These are phyloP conservation scores for Leptestheria dahalacensis DNA, from an alignment of 1,140 invertebrate species.

Conservation along the genomic window DNA sequence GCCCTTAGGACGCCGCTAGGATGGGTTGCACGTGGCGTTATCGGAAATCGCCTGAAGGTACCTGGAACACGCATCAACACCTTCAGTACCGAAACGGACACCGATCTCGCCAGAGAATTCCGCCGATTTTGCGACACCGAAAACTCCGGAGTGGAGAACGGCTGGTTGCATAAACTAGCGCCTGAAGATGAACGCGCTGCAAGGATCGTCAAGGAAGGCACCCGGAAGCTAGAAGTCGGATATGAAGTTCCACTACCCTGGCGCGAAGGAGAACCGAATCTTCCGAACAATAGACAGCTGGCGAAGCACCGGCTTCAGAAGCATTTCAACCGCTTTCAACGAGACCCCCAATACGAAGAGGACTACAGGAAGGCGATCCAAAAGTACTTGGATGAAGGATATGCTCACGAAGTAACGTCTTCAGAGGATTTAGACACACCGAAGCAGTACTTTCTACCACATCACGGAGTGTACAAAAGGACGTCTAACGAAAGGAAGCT, in stretches of 20 bases:
- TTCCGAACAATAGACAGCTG: no score
- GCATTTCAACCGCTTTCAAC: no score
- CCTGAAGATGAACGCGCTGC: no score
- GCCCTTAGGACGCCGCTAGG: conserved; percentile 2
- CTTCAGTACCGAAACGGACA: no score
- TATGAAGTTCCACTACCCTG: conserved; percentile 1
- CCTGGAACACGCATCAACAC: background rate
- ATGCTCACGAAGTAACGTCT: background rate
- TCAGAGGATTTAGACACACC: background rate
- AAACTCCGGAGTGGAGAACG: no score
- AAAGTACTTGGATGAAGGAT: conserved; percentile 4
- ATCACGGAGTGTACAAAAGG: conserved; percentile 7
- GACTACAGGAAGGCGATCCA: no score
- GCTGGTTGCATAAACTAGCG: no score
- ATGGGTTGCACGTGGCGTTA: no score
- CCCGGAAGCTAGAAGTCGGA: background rate
- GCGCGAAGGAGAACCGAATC: no score
- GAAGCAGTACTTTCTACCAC: background rate
- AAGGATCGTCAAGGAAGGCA: conserved; percentile 2
- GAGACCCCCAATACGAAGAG: no score
- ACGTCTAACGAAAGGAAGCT: background rate
- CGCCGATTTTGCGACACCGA: background rate
- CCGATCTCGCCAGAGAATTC: background rate
- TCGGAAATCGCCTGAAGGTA: background rate
- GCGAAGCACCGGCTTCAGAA: no score